Evolutionary conservation across 2,113 vertebrate genomes (phyloP).

Genomic region (Lontra canadensis): DNA sequence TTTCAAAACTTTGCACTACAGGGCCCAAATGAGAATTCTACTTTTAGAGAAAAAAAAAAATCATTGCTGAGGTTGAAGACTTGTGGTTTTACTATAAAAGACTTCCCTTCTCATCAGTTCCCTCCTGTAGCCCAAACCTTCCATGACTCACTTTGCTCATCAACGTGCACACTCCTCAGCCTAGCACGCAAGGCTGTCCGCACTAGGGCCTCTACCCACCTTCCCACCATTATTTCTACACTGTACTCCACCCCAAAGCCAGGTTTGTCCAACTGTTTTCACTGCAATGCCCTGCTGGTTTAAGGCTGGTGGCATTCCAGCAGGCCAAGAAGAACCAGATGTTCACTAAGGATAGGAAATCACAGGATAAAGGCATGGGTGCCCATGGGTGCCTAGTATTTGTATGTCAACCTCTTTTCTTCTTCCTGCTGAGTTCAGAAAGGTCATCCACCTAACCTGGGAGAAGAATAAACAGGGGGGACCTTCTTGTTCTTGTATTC

Average conservation of each 20-base stretch:
- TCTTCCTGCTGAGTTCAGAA: not conserved
- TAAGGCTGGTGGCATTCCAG: not conserved
- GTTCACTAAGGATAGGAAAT: not conserved
- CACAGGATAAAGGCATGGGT: not conserved
- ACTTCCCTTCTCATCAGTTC: not conserved
- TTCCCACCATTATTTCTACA: not conserved
- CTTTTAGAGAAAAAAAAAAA: not conserved
- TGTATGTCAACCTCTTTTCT: not conserved
- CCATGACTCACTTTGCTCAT: not conserved
- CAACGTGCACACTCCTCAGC: not conserved
- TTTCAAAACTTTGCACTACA: not conserved
- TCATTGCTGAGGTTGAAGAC: not conserved
- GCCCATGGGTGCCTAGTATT: not conserved
- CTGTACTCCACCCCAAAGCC: not conserved
- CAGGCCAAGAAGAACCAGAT: not conserved
- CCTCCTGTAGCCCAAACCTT: not conserved
- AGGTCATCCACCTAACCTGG: not conserved
- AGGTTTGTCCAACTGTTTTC: not conserved
- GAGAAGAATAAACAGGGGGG: not conserved
- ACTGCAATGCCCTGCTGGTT: not conserved
- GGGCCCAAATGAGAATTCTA: not conserved
- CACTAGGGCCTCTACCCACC: not conserved
- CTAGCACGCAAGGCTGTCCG: not conserved
- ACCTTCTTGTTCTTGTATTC: not conserved
- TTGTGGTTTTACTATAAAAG: not conserved